Evolutionary conservation across 2,888 invertebrate genomes (phyloP).

Genomic region (Cataglyphis cursor): DNA sequence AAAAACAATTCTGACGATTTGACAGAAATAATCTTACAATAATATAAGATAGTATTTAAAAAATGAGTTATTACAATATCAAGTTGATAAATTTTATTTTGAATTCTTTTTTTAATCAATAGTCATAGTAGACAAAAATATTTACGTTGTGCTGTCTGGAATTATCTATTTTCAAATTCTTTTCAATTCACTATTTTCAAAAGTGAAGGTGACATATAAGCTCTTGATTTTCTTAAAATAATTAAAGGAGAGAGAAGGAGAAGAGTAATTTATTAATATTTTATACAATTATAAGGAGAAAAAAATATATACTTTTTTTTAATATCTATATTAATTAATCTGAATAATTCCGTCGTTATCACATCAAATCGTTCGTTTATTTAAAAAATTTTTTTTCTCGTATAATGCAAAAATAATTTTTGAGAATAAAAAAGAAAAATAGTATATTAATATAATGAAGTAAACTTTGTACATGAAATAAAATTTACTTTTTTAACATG

Average conservation of each 20-base stretch:
- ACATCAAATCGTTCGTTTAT: neutral
- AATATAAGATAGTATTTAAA: neutral
- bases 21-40: neutral
- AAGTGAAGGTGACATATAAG: too few species aligned
- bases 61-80: neutral
- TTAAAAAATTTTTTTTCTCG: neutral
- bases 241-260: too few species aligned
- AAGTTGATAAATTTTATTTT: neutral
- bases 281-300: neutral
- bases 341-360: constrained; percentile 1
- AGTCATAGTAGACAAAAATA: too few species aligned
- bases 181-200: too few species aligned
- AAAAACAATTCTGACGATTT: neutral
- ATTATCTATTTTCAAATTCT: too few species aligned
- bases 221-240: too few species aligned
- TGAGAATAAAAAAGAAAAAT: neutral
- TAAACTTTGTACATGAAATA: neutral
- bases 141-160: too few species aligned
- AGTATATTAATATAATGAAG: neutral
- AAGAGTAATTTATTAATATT: neutral
- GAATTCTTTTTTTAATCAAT: too few species aligned
- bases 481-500: constrained; percentile 22
- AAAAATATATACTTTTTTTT: constrained; percentile 9
- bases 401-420: neutral
- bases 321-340: neutral